These are phyloP conservation scores for Ptilonorhynchus violaceus DNA, from an alignment of 2,113 vertebrate species.

Conservation along the genomic window DNA sequence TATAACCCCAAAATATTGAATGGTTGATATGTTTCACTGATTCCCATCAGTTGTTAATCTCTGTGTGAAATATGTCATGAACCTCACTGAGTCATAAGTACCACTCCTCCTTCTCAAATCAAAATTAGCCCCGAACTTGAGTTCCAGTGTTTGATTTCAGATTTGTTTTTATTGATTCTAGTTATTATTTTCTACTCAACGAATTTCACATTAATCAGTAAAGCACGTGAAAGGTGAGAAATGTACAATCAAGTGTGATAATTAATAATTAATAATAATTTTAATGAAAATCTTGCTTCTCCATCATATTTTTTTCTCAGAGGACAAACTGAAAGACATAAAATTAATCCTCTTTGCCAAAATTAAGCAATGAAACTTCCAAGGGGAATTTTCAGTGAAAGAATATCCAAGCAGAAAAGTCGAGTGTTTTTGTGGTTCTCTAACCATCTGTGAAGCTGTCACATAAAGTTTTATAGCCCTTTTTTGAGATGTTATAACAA, in stretches of 20 bases:
- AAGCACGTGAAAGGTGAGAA: background rate
- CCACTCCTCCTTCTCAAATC: background rate
- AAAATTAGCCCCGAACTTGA: background rate
- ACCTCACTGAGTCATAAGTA: background rate
- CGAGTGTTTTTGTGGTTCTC: background rate
- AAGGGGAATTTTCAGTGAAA: background rate
- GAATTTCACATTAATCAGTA: background rate
- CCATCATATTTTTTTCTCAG: background rate
- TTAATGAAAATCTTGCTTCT: background rate
- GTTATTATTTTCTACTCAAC: background rate
- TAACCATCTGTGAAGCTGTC: background rate
- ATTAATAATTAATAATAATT: background rate
- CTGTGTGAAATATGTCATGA: background rate
- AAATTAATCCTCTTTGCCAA: constrained; percentile 8
- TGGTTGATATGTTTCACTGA: background rate
- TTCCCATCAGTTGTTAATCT: background rate
- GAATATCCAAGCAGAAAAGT: background rate
- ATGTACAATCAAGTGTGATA: background rate
- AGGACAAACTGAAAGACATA: background rate
- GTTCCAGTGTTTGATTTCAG: background rate
- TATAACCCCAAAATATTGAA: background rate
- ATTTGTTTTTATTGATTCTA: background rate
- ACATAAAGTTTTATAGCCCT: background rate
- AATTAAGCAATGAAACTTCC: background rate
- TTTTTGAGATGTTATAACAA: background rate